Evolutionary conservation across 2,888 invertebrate species (phyloP), one percentile per base, ranked within the genome.

Genomic region (Heliconius sara): DNA sequence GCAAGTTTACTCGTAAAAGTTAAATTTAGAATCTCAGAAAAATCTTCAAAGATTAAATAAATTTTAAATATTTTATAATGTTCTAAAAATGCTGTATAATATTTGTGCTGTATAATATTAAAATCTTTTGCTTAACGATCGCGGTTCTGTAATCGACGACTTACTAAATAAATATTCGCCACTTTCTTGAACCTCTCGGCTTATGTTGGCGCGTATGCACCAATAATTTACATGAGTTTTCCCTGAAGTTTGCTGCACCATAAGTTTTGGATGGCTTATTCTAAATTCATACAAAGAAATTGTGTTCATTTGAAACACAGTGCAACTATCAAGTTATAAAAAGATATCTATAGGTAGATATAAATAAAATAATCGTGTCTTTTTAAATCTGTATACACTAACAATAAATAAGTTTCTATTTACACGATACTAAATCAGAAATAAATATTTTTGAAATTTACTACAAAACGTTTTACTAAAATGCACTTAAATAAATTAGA

Each of bases 141-240:
- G 13, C 5, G 3, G 39, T 68, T 39, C 10, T 9, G 39, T 22
- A 39, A 68, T 68, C 34, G 67, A 68, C 34, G 10, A 68, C 0
- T 60, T 19, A 67, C 12, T 66, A 39, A 22, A 73, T 19, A 43
- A 60, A 30, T 10, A 66, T 39, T 25, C n/a, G n/a, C n/a, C 52
- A 68, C 7, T 70, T 70, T 78, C 75, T 52, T 52, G 52, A 52
- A 52, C 52, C 78, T 77, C 79, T 71, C 66, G 34, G 57, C 72
- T 30, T 79, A 76, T 63, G 76, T 60, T 79, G 68, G 78, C 70
- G 74, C 80, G 79, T 78, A 70, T 74, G 80, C 73, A 76, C 80
- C 80, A 78, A 82, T 84, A 80, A 82, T 82, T 83, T 82, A 83
- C 79, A 82, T 76, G 83, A 82, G 82, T 82, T 83, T 79, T 70